Percentiles rank a stretch among this genome's conserved stretches.
phyloP scores from a whole-genome alignment of 2,113 vertebrate species.

The Oncorhynchus keta region DNA sequence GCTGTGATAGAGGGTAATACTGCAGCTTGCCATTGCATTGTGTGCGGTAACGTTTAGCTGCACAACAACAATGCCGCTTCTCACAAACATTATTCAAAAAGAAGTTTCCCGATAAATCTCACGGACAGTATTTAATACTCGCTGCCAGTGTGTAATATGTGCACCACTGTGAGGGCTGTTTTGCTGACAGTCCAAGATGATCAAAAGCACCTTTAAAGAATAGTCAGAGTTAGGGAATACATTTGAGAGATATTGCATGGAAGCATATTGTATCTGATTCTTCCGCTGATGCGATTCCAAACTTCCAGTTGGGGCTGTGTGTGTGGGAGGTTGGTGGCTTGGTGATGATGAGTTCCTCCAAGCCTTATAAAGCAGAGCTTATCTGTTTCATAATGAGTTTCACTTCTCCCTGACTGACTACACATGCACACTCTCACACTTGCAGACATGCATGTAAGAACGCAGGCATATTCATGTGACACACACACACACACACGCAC shows the following conservation, averaged over 20 bases:
- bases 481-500: neutral
- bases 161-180: too few species aligned
- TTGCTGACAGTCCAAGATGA: too few species aligned
- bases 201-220: too few species aligned
- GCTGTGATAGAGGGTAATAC: neutral
- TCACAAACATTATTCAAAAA: neutral
- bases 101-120: neutral
- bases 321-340: conserved; percentile 35
- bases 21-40: neutral
- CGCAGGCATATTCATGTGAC: conserved; percentile 5
- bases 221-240: too few species aligned
- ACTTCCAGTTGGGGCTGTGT: conserved; percentile 17
- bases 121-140: too few species aligned
- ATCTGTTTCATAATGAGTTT: conserved; percentile 50
- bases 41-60: neutral
- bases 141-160: too few species aligned
- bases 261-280: too few species aligned
- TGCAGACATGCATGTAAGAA: neutral
- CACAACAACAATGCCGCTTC: neutral
- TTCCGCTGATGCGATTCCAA: neutral
- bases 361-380: conserved; percentile 41
- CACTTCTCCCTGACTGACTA: conserved; percentile 8
- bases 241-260: too few species aligned
- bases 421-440: conserved; percentile 9
- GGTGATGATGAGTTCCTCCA: conserved; percentile 46